Base-by-base conservation (phyloP, 2,113 vertebrate species). In the Macquaria ambigua region DNA sequence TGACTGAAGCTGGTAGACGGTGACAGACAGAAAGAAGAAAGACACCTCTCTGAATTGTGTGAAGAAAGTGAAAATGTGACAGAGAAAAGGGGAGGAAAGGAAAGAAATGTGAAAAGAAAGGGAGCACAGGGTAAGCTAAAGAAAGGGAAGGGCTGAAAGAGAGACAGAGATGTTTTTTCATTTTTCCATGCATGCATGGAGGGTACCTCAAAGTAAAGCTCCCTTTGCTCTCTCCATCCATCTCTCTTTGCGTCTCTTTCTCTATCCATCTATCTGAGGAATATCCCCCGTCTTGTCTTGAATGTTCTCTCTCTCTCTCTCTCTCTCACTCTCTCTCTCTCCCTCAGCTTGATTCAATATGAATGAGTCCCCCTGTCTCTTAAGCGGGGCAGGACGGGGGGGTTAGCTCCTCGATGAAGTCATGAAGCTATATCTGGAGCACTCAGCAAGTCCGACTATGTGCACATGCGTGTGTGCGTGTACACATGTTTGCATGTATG, bases 381-480 rank as follows among this genome's bases (percentile, higher is more conserved):
- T 14, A 70, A 81, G 55, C 85, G 70, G 80, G 83, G 76, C 5
- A 75, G 79, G 81, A 63, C 63, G 5, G 25, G 20, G 53, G 39
- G 55, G 23, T 58, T 71, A 28, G 75, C 74, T 55, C 79, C 72
- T 77, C 18, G 81, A 87, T 95, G 92, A 95, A 92, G 92, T 95
- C 95, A 94, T 93, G 85, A 67, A 52, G 92, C 93, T 95, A 94
- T 90, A 95, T 95, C 86, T 92, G 93, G 94, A 95, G 88, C 92
- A 92, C 91, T 94, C 91, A 94, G 93, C 93, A 92, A 92, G 86
- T 93, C 91, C 86, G 23, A 52, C 62, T 23, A 6, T 34, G 81
- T 82, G 82, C 61, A 82, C n/a, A 59, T 52, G 10, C 46, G 6
- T 21, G 15, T 31, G 69, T 81, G 81, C 3, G 11, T 5, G 9